Conservation (phyloP, 1,140 invertebrate species). For the Drosophila nebulosa region DNA sequence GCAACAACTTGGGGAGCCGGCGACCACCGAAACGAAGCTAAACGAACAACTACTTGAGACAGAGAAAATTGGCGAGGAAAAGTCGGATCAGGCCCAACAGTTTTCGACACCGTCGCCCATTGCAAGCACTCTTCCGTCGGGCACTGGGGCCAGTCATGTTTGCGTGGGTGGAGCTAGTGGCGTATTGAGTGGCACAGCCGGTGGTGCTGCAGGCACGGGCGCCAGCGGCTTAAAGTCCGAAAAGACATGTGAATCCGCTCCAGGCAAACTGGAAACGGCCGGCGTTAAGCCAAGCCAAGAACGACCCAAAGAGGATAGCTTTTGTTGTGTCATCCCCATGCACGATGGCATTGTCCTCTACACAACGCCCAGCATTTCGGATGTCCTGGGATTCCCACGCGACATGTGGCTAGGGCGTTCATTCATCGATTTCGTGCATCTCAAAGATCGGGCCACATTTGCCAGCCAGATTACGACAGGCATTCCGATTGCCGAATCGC, state of each 20-base stretch:
- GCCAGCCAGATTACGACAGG: constrained; percentile 84
- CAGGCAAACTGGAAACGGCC: constrained; percentile 53
- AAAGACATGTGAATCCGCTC: constrained; percentile 47
- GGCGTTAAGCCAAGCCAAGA: constrained; percentile 19
- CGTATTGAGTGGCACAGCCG: background rate
- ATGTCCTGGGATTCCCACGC: constrained; percentile 89
- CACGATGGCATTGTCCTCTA: constrained; percentile 90
- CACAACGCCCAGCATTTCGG: constrained; percentile 86
- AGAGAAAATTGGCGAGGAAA: constrained; percentile 33
- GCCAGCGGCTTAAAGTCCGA: constrained; percentile 37
- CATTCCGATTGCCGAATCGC: constrained; percentile 82
- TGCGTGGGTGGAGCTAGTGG: constrained; percentile 3
- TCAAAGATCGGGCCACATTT: constrained; percentile 86
- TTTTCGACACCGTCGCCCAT: constrained; percentile 34
- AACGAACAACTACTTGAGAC: constrained; percentile 25
- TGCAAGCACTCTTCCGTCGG: constrained; percentile 3
- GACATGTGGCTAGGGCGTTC: constrained; percentile 93
- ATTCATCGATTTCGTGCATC: constrained; percentile 93
- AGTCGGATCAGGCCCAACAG: constrained; percentile 43
- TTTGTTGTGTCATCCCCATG: constrained; percentile 91
- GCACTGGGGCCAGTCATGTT: background rate
- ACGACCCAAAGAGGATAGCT: constrained; percentile 84
- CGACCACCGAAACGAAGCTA: constrained; percentile 12
- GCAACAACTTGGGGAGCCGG: constrained; percentile 1
- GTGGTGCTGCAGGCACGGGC: constrained; percentile 6